A percentile compares a stretch with the other conserved stretches of the same genome.
These are phyloP conservation scores for Epizoanthus stellaris DNA, from an alignment of 92 coral and sea anemone genomes.

Conservation along the genomic window DNA sequence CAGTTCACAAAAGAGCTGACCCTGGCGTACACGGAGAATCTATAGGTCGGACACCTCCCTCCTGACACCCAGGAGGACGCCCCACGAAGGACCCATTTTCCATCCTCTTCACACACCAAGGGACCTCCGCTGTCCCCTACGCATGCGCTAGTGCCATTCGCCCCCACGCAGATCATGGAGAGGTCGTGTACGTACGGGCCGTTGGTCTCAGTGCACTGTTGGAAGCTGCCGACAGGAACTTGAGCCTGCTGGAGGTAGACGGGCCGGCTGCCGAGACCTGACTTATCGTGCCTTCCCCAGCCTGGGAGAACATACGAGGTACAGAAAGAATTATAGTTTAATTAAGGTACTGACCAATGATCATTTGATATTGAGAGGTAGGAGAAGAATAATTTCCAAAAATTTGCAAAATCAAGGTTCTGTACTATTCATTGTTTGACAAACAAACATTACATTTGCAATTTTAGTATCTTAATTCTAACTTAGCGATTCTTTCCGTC, in stretches of 20 bases:
- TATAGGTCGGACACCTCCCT: slow-evolving; percentile 14
- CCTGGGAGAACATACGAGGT: not conserved
- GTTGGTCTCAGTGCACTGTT: not conserved
- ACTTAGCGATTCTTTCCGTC: too few species aligned
- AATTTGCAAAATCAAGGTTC: too few species aligned
- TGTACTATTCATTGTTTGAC: too few species aligned
- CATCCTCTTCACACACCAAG: slow-evolving; percentile 9
- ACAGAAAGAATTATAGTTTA: too few species aligned
- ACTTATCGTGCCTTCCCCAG: slow-evolving; percentile 19
- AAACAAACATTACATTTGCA: too few species aligned
- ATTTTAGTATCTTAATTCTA: too few species aligned
- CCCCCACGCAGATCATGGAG: slow-evolving; percentile 31
- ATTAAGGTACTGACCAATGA: too few species aligned
- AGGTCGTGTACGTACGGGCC: slow-evolving; percentile 25
- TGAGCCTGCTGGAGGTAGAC: slow-evolving; percentile 27
- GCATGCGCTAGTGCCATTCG: slow-evolving; percentile 36
- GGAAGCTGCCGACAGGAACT: slow-evolving; percentile 26
- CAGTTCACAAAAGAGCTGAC: slow-evolving; percentile 21
- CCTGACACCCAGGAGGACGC: slow-evolving; percentile 30
- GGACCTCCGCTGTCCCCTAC: slow-evolving; percentile 34
- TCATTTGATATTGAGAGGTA: too few species aligned
- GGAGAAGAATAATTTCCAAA: too few species aligned
- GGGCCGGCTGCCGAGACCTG: slow-evolving; percentile 10
- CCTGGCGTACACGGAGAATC: slow-evolving; percentile 17
- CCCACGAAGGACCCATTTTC: slow-evolving; percentile 15